Evolutionary conservation across 2,113 vertebrate species (phyloP).

Genomic region (Meles meles): DNA sequence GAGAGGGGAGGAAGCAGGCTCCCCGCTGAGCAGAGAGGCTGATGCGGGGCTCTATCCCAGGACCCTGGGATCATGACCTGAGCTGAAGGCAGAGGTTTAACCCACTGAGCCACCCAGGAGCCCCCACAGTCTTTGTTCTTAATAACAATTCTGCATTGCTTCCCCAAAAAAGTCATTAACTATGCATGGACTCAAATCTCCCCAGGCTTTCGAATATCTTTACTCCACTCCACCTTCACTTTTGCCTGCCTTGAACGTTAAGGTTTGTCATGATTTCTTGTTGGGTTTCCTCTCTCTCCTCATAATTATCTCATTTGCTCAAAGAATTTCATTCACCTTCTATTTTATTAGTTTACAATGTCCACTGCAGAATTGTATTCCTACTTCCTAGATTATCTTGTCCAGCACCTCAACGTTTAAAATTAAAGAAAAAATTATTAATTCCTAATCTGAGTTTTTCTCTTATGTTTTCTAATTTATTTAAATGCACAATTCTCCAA

Average conservation of each 20-base stretch:
- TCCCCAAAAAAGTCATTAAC: neutral
- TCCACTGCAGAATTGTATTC: neutral
- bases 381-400: neutral
- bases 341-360: neutral
- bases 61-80: too few species aligned
- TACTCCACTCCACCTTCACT: fast-evolving
- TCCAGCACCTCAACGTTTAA: neutral
- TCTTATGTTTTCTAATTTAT: neutral
- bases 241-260: neutral
- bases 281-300: neutral
- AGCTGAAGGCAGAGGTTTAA: too few species aligned
- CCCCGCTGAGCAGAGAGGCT: too few species aligned
- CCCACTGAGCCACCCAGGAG: too few species aligned
- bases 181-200: neutral
- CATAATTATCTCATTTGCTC: neutral
- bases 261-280: neutral
- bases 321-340: neutral
- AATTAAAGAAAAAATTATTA: neutral
- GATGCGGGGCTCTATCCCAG: too few species aligned
- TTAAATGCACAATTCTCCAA: neutral
- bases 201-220: neutral
- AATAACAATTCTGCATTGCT: neutral
- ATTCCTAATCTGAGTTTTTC: neutral
- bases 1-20: too few species aligned
- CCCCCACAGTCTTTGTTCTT: neutral